Evolutionary conservation across 2,113 vertebrate genomes (phyloP).

Genomic region (Chrysemys picta): DNA sequence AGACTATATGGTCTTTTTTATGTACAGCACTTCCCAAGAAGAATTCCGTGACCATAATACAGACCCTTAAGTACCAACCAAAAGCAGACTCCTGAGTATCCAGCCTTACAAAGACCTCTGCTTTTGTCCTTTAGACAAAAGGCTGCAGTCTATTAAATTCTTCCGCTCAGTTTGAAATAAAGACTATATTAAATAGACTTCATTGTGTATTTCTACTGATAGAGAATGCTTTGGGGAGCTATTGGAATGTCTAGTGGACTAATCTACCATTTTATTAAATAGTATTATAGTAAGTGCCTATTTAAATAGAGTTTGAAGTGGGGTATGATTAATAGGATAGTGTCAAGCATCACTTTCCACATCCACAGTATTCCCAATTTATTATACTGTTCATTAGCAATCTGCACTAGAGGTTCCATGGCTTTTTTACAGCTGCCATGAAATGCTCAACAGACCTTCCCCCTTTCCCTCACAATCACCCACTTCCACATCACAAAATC

Average conservation of each 20-base stretch:
- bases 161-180: constrained; percentile 60
- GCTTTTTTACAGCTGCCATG: neutral
- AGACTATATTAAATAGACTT: constrained; percentile 39
- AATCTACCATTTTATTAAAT: constrained; percentile 1
- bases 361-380: neutral
- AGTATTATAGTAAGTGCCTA: constrained; percentile 16
- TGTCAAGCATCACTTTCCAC: neutral
- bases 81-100: constrained; percentile 43
- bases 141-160: constrained; percentile 52
- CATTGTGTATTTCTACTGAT: constrained; percentile 26
- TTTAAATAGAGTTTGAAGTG: constrained; percentile 25
- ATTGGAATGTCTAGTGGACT: neutral
- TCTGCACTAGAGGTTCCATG: neutral
- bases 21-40: constrained; percentile 58
- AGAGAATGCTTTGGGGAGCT: constrained; percentile 25
- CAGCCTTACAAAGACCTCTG: constrained; percentile 21
- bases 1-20: constrained; percentile 45
- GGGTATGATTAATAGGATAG: neutral
- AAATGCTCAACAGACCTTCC: neutral
- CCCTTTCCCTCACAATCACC: neutral
- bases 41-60: constrained; percentile 45
- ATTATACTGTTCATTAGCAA: neutral
- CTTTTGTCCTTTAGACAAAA: constrained; percentile 52
- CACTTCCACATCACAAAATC: neutral
- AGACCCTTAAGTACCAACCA: constrained; percentile 40